Evolutionary conservation across 1,140 invertebrate genomes (phyloP), one percentile per base, ranked within the genome.

Genomic region (Leptinotarsa undecemlineata): DNA sequence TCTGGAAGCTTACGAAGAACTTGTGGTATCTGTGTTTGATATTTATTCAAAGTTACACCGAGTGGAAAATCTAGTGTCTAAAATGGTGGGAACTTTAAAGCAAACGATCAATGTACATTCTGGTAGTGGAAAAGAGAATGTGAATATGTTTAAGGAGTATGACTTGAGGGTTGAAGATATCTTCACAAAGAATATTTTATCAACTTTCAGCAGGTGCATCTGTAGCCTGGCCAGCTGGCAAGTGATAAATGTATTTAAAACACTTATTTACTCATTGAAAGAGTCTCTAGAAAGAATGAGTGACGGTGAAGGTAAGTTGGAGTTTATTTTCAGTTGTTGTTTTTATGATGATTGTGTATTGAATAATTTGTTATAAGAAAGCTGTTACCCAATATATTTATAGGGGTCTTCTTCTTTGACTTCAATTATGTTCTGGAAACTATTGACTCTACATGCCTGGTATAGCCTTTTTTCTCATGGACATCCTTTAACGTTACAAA

Each of bases 221-320:
- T 72, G 61, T 48, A 73, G 71, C 47, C 73, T 83, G 72, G 74
- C 80, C 11, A 83, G 78, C 69, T 81, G 81, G 81, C 81, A 83
- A 77, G 74, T 81, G 51, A 83, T 83, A 61, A 81, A 83, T 77
- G 47, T 84, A n/a, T 80, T 84, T 60, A 83, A 81, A 76, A 83
- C 82, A 14, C 73, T 84, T 47, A 47, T 81, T 21, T 78, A 68
- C 76, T 80, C 82, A 77, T 78, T 85, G 19, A 78, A 82, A 33
- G 67, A 75, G 20, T 74, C 73, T 62, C 33, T 73, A 13, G 68
- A 78, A 47, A 47, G 63, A 19, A 69, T 15, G 71, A 17, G 51
- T 57, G 51, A 57, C 6, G 21, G 66, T 68, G 48, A 68, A 68
- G 62, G 71, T 74, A 73, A 73, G 68, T 20, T 42, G 11, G 64